A percentile compares a stretch with the other conserved stretches of the same genome.
phyloP scores from a whole-genome alignment of 2,797 vertebrate species.

The Ctenosaura bakeri region DNA sequence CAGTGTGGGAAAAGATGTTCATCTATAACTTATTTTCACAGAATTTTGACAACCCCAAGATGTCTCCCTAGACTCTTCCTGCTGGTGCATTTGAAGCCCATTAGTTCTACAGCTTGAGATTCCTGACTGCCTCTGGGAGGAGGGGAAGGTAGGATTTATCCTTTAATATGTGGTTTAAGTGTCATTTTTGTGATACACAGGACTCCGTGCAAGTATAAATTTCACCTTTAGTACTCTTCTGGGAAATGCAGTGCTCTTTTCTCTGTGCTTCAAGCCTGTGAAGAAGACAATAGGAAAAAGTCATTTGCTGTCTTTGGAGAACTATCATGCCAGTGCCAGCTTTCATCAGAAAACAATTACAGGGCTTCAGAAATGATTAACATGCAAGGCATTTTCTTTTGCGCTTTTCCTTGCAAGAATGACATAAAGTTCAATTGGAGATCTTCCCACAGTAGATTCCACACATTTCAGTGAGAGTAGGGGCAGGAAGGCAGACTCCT shows the following conservation, averaged over 20 bases:
- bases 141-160: constrained; percentile 2
- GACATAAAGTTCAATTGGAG: constrained; percentile 34
- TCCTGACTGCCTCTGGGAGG: constrained; percentile 16
- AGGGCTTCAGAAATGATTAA: constrained; percentile 54
- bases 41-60: neutral
- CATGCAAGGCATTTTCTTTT: constrained; percentile 51
- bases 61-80: neutral
- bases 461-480: constrained; percentile 40
- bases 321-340: constrained; percentile 34
- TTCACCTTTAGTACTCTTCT: constrained; percentile 6
- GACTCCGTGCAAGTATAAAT: constrained; percentile 24
- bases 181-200: constrained; percentile 32
- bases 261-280: constrained; percentile 25
- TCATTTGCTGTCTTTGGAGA: constrained; percentile 59
- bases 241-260: constrained; percentile 26
- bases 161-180: constrained; percentile 30
- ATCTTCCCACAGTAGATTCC: constrained; percentile 34
- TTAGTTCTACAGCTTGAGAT: constrained; percentile 17
- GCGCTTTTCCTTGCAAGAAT: constrained; percentile 33
- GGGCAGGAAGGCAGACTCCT: constrained; percentile 15
- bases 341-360: constrained; percentile 55
- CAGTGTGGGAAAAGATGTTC: neutral
- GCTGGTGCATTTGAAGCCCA: neutral
- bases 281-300: constrained; percentile 32
- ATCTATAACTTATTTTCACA: constrained; percentile 12